Percentiles rank a stretch among this genome's conserved stretches.
Evolutionary conservation across 2,113 vertebrate genomes (phyloP).

Genomic region (Pygoscelis antarcticus): DNA sequence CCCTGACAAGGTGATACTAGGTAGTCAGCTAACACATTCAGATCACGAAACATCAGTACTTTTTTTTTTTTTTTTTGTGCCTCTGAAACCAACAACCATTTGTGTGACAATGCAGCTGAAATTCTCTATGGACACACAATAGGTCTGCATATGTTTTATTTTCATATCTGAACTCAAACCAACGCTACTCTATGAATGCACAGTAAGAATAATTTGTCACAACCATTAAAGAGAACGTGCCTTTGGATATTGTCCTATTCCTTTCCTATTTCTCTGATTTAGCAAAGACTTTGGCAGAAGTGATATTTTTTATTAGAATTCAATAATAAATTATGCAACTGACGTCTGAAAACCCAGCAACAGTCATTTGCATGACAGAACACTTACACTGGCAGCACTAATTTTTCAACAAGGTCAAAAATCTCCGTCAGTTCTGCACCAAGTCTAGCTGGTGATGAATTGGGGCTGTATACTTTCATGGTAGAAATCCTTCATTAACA

Average conservation of each 20-base stretch:
- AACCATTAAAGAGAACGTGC: not conserved
- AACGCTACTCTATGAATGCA: not conserved
- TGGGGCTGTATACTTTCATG: not conserved
- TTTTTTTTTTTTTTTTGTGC: not conserved
- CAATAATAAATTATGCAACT: not conserved
- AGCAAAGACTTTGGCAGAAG: not conserved
- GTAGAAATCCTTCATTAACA: not conserved
- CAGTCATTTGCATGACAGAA: slow-evolving; percentile 9
- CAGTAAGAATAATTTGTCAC: not conserved
- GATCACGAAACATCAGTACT: not conserved
- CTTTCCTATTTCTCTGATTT: not conserved
- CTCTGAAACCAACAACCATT: not conserved
- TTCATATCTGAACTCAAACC: not conserved
- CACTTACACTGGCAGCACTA: not conserved
- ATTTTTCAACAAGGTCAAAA: slow-evolving; percentile 33
- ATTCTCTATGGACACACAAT: not conserved
- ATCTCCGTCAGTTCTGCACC: not conserved
- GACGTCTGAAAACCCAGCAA: not conserved
- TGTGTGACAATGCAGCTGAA: not conserved
- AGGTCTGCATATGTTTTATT: not conserved
- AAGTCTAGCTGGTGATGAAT: not conserved
- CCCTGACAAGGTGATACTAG: not conserved
- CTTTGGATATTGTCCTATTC: not conserved
- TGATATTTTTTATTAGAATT: not conserved
- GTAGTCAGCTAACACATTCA: not conserved